Evolutionary conservation across 2,888 invertebrate species (phyloP).

Genomic region (Chaetogeoica ovagalla): DNA sequence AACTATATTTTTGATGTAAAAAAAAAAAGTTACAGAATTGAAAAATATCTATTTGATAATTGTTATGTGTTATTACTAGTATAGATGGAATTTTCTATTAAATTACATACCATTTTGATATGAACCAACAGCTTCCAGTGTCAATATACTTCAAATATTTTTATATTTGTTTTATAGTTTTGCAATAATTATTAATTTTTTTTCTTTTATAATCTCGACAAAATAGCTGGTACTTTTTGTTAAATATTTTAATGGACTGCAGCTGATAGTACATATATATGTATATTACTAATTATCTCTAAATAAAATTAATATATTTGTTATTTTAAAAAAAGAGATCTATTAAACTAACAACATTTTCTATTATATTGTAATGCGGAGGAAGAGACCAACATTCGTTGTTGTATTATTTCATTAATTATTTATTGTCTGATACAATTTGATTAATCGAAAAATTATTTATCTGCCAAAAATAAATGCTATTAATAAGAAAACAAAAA

Average conservation of each 20-base stretch:
- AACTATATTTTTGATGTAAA: background rate
- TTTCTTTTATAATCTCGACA: constrained; percentile 1
- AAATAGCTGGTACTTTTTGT: background rate
- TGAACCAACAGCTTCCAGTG: too few relatives aligned
- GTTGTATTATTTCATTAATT: background rate
- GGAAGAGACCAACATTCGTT: background rate
- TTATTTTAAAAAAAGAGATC: constrained; percentile 20
- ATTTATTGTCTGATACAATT: background rate
- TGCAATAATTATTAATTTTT: constrained; percentile 7
- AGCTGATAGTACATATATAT: background rate
- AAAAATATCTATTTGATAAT: background rate
- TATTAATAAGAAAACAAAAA: constrained; percentile 4
- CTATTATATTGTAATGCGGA: background rate
- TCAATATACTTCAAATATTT: too few relatives aligned
- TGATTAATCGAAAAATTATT: background rate
- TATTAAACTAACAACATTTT: background rate
- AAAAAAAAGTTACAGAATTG: background rate
- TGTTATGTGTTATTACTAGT: background rate
- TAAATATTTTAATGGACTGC: background rate
- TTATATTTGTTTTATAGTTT: constrained; percentile 5
- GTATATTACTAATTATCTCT: background rate
- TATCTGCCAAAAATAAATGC: constrained; percentile 18
- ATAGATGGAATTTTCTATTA: too few relatives aligned
- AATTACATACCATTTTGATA: too few relatives aligned
- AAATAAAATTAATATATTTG: constrained; percentile 31